Percentiles rank a stretch among this genome's conserved stretches.
phyloP scores from a whole-genome alignment of 1,140 invertebrate species.

The Drosophila fuyamai region DNA sequence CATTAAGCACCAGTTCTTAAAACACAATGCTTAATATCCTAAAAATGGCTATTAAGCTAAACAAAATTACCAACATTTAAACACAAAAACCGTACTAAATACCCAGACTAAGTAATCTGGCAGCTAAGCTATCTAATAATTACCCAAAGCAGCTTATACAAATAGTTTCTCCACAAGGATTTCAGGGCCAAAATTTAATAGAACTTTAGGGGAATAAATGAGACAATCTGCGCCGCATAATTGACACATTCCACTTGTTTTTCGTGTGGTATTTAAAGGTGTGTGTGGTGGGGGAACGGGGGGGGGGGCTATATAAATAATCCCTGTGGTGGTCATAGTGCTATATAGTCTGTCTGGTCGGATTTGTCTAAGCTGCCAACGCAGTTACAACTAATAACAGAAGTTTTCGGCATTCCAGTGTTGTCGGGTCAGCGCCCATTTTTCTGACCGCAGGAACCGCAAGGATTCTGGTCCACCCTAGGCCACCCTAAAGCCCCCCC shows the following conservation, averaged over 20 bases:
- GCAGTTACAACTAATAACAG: slow-evolving; percentile 66
- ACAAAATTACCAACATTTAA: not conserved
- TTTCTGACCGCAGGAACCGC: slow-evolving; percentile 36
- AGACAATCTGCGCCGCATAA: slow-evolving; percentile 24
- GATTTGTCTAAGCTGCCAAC: slow-evolving; percentile 50
- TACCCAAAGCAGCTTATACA: slow-evolving; percentile 11
- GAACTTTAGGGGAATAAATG: slow-evolving; percentile 1
- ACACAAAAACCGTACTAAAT: not conserved
- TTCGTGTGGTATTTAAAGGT: slow-evolving; percentile 4
- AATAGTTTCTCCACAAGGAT: slow-evolving; percentile 11
- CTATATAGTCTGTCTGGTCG: not conserved
- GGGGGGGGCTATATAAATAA: not conserved
- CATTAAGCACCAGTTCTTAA: no score
- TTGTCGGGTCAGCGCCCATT: slow-evolving; percentile 32
- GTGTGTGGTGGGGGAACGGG: slow-evolving; percentile 16
- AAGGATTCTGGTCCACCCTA: slow-evolving; percentile 13
- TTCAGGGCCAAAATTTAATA: not conserved
- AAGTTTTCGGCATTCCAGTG: slow-evolving; percentile 47
- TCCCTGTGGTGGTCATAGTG: slow-evolving; percentile 11
- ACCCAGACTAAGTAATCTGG: not conserved
- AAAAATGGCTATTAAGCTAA: not conserved
- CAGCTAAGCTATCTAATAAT: slow-evolving; percentile 10
- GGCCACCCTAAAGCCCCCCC: not conserved
- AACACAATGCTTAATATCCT: no score
- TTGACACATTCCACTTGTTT: slow-evolving; percentile 25